These are phyloP conservation scores for Tinea semifulvella DNA, from an alignment of 2,888 invertebrate species.

Conservation along the genomic window DNA sequence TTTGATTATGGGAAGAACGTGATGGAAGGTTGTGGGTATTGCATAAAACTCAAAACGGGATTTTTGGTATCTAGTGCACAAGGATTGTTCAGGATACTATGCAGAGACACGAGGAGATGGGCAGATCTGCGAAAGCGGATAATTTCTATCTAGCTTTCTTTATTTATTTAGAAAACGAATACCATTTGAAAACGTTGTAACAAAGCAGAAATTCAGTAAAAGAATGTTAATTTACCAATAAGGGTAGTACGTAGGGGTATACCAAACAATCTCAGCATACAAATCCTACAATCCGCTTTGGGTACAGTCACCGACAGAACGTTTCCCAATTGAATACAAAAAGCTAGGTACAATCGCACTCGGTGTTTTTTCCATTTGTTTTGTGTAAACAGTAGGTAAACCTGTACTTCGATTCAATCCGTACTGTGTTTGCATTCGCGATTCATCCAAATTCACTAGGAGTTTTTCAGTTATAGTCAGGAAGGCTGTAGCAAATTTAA, in stretches of 20 bases:
- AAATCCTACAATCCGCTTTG: conserved; percentile 9
- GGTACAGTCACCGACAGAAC: conserved; percentile 6
- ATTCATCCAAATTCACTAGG: conserved; percentile 11
- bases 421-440: conserved; percentile 16
- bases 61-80: too few species aligned
- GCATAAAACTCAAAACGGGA: too few species aligned
- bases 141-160: too few species aligned
- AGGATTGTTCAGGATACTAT: too few species aligned
- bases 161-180: too few species aligned
- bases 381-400: conserved; percentile 60
- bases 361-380: conserved; percentile 28
- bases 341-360: conserved; percentile 1
- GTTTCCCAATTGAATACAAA: conserved; percentile 5
- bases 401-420: conserved; percentile 39
- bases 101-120: too few species aligned
- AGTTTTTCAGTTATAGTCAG: conserved; percentile 3
- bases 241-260: conserved; percentile 1
- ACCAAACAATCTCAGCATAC: conserved; percentile 3
- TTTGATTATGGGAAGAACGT: too few species aligned
- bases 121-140: too few species aligned
- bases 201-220: not conserved
- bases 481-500: too few species aligned
- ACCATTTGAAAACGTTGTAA: too few species aligned
- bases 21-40: too few species aligned
- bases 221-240: conserved; percentile 2